Conservation (phyloP, 2,797 vertebrate genomes). For the Pseudochromis fuscus region DNA sequence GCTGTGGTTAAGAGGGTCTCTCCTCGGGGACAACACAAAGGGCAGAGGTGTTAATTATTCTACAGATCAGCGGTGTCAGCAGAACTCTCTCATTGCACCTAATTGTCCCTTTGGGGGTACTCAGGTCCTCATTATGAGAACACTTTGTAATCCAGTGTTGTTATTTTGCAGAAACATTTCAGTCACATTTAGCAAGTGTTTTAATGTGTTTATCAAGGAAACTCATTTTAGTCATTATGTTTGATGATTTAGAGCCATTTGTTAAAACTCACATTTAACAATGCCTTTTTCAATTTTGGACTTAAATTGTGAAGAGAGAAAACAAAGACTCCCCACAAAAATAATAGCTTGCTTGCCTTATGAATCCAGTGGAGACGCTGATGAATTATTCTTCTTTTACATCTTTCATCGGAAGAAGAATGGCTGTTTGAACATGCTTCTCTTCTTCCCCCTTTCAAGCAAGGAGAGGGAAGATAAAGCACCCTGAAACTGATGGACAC, state of each 20-base stretch:
- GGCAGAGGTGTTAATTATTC: constrained; percentile 87
- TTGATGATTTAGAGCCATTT: constrained; percentile 2
- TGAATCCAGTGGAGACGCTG: constrained; percentile 22
- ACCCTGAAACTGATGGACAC: constrained; percentile 18
- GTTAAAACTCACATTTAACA: constrained; percentile 3
- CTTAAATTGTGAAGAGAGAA: constrained; percentile 1
- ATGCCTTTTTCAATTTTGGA: constrained; percentile 2
- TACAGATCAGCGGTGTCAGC: constrained; percentile 83
- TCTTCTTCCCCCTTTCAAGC: constrained; percentile 6
- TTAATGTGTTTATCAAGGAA: constrained; percentile 8
- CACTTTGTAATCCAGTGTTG: constrained; percentile 69
- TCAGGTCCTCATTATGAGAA: constrained; percentile 79
- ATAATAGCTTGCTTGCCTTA: constrained; percentile 12
- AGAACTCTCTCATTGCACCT: constrained; percentile 82
- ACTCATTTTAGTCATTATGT: not conserved
- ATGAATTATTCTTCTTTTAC: constrained; percentile 40
- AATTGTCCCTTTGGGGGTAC: constrained; percentile 81
- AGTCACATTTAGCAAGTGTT: constrained; percentile 36
- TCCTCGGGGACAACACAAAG: constrained; percentile 78
- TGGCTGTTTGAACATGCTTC: constrained; percentile 31
- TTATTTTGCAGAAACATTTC: constrained; percentile 53
- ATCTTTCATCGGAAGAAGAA: constrained; percentile 41
- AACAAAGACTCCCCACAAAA: not conserved
- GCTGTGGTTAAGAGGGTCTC: constrained; percentile 61
- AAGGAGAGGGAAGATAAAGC: constrained; percentile 17